phyloP scores from a whole-genome alignment of 2,888 invertebrate species.

The Apomyelois bistriatella region DNA sequence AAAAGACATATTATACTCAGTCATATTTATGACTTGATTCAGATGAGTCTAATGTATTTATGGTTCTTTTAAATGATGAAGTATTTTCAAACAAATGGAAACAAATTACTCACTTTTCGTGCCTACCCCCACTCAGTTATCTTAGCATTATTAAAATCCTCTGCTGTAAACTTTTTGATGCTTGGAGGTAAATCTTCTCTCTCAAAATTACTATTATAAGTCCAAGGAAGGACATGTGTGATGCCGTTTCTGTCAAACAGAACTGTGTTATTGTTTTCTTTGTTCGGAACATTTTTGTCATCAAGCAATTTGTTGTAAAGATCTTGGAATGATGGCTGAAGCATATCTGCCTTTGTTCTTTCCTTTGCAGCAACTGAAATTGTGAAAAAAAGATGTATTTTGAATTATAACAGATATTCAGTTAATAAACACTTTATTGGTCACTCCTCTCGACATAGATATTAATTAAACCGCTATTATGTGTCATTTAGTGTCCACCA shows the following conservation, averaged over 20 bases:
- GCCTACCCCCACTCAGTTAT: conserved; percentile 79
- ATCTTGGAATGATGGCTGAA: conserved; percentile 52
- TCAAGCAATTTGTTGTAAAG: conserved; percentile 51
- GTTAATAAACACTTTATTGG: too few relatives aligned
- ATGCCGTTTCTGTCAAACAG: conserved; percentile 55
- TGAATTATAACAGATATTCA: background rate
- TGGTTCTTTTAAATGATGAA: too few relatives aligned
- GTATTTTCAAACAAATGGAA: too few relatives aligned
- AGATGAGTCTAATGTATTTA: too few relatives aligned
- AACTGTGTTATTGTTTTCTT: conserved; percentile 34
- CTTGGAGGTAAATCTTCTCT: conserved; percentile 81
- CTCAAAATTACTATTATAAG: conserved; percentile 69
- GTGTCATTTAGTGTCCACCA: too few relatives aligned
- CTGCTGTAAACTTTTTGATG: conserved; percentile 73
- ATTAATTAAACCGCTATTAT: too few relatives aligned
- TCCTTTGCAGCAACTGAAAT: conserved; percentile 50
- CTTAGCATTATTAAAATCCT: conserved; percentile 69
- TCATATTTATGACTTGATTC: too few relatives aligned
- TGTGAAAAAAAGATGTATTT: background rate
- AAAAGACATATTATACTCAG: too few relatives aligned
- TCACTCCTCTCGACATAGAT: too few relatives aligned
- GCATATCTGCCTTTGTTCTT: conserved; percentile 20
- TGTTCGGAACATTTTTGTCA: conserved; percentile 34
- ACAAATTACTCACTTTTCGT: too few relatives aligned
- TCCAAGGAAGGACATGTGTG: conserved; percentile 76